Percentiles rank a stretch among this genome's conserved stretches.
These are phyloP conservation scores for Recurvirostra avosetta DNA, from an alignment of 2,113 vertebrate species.

Conservation along the genomic window DNA sequence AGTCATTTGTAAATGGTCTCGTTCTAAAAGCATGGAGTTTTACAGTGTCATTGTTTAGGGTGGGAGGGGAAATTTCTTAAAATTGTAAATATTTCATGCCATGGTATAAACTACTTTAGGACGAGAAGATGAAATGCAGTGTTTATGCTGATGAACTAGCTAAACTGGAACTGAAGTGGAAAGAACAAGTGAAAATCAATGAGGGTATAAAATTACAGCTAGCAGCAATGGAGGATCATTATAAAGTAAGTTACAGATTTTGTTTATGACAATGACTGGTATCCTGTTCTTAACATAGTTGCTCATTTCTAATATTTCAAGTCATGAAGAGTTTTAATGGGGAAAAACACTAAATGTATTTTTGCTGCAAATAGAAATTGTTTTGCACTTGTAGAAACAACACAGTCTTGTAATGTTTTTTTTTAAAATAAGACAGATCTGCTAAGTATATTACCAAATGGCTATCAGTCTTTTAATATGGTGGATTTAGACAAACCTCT, in stretches of 20 bases:
- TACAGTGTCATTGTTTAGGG: background rate
- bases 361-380: background rate
- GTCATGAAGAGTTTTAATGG: background rate
- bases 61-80: background rate
- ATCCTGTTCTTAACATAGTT: background rate
- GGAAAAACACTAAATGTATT: background rate
- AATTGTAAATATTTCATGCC: background rate
- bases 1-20: background rate
- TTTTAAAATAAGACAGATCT: background rate
- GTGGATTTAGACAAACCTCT: background rate
- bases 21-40: background rate
- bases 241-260: slow-evolving; percentile 78
- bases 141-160: slow-evolving; percentile 91
- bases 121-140: slow-evolving; percentile 89
- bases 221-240: slow-evolving; percentile 86
- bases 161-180: slow-evolving; percentile 92
- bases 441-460: background rate
- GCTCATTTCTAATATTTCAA: background rate
- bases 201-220: slow-evolving; percentile 86
- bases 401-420: background rate
- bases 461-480: background rate
- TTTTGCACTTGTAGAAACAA: background rate
- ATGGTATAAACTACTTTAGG: slow-evolving; percentile 69
- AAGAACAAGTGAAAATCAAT: slow-evolving; percentile 91
- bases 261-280: background rate